phyloP scores from a whole-genome alignment of 2,888 invertebrate species.

The Ectemnius lituratus region DNA sequence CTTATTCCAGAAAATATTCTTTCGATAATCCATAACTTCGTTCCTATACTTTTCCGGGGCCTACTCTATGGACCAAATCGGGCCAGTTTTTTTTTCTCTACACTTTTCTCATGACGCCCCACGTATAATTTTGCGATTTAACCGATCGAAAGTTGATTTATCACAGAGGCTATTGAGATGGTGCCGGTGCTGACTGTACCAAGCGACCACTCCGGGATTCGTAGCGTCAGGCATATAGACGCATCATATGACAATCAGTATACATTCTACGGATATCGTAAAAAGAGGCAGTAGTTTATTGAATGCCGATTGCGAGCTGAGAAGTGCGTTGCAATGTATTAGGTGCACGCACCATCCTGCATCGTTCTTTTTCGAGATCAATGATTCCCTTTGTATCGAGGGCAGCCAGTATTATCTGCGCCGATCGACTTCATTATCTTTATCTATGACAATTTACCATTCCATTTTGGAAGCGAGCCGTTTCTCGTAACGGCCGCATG shows the following conservation, averaged over 20 bases:
- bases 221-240: constrained; percentile 56
- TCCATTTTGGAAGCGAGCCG: constrained; percentile 23
- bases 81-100: constrained; percentile 69
- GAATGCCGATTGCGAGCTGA: constrained; percentile 16
- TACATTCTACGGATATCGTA: constrained; percentile 52
- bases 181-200: constrained; percentile 59
- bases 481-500: neutral
- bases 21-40: constrained; percentile 64
- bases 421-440: constrained; percentile 44
- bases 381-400: neutral
- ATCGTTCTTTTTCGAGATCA: neutral
- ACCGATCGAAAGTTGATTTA: constrained; percentile 36
- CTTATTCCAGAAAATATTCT: constrained; percentile 47
- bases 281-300: constrained; percentile 40
- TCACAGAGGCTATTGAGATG: neutral
- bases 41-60: constrained; percentile 22
- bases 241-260: constrained; percentile 65
- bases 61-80: constrained; percentile 69
- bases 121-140: constrained; percentile 62
- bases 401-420: constrained; percentile 18
- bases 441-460: constrained; percentile 38
- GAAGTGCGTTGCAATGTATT: neutral
- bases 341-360: neutral
- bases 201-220: constrained; percentile 58
- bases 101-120: constrained; percentile 67